These are phyloP conservation scores for Melopsittacus undulatus DNA, from an alignment of 2,797 vertebrate species.

Conservation along the genomic window DNA sequence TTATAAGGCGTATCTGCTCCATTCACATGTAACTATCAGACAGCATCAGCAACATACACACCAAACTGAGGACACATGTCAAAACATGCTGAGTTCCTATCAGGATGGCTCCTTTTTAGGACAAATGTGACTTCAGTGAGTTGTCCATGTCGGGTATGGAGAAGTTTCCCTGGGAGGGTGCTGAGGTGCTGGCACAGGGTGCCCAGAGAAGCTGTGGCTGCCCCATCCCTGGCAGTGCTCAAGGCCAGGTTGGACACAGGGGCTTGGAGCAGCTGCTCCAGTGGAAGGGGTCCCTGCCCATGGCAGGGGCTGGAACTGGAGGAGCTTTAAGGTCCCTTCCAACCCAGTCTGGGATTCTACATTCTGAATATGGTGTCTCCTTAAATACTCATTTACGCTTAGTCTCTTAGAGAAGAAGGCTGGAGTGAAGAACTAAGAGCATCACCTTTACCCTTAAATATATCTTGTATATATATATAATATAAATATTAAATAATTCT, in stretches of 20 bases:
- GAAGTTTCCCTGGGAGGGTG: neutral
- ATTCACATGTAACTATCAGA: neutral
- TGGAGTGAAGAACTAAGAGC: neutral
- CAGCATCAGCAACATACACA: neutral
- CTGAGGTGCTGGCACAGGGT: neutral
- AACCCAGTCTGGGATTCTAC: neutral
- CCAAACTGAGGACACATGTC: fast-evolving
- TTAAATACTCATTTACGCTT: neutral
- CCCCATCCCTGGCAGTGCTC: neutral
- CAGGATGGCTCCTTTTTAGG: neutral
- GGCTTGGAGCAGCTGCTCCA: neutral
- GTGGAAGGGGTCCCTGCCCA: neutral
- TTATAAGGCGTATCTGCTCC: fast-evolving
- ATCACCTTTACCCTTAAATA: neutral
- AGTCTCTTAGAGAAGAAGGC: neutral
- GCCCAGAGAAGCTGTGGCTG: neutral
- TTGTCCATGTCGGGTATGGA: neutral
- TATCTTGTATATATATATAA: too few relatives aligned
- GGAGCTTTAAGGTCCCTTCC: neutral
- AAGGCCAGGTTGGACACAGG: too few relatives aligned
- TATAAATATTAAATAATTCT: too few relatives aligned
- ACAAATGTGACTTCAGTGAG: fast-evolving
- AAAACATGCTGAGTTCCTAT: neutral
- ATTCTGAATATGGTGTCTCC: neutral
- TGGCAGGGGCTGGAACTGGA: neutral